Conservation (phyloP, 2,113 vertebrate species). For the Bos indicus region DNA sequence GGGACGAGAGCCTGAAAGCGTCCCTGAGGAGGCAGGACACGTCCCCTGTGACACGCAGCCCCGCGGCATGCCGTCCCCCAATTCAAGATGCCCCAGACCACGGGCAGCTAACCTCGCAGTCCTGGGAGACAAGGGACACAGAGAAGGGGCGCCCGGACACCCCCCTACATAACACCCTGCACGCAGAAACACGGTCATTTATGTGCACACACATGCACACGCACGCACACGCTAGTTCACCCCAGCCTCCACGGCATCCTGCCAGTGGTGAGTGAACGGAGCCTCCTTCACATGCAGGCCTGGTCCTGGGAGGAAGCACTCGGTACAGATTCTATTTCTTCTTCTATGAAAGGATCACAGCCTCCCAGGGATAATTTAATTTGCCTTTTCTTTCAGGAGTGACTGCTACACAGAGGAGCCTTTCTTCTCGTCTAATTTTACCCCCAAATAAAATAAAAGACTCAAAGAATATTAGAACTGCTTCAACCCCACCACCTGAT, state of each 20-base stretch:
- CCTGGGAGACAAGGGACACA: fast-evolving
- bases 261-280: not conserved
- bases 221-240: not conserved
- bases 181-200: fast-evolving
- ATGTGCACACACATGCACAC: fast-evolving
- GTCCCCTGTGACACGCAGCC: fast-evolving
- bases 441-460: not conserved
- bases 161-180: too few species aligned
- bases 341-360: not conserved
- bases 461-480: not conserved
- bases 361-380: not conserved
- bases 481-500: fast-evolving
- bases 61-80: fast-evolving
- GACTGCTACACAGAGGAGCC: not conserved
- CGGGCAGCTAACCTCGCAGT: fast-evolving
- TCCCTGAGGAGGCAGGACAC: fast-evolving
- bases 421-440: constrained; percentile 22
- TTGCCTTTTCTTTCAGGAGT: constrained; percentile 14
- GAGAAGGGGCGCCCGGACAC: fast-evolving
- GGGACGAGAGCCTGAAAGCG: not conserved
- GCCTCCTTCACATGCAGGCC: not conserved
- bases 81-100: not conserved
- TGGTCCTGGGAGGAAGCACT: not conserved
- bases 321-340: not conserved
- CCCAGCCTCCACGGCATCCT: not conserved